These are phyloP conservation scores for Chymomyza amoena DNA, from an alignment of 2,888 invertebrate genomes.

Conservation along the genomic window DNA sequence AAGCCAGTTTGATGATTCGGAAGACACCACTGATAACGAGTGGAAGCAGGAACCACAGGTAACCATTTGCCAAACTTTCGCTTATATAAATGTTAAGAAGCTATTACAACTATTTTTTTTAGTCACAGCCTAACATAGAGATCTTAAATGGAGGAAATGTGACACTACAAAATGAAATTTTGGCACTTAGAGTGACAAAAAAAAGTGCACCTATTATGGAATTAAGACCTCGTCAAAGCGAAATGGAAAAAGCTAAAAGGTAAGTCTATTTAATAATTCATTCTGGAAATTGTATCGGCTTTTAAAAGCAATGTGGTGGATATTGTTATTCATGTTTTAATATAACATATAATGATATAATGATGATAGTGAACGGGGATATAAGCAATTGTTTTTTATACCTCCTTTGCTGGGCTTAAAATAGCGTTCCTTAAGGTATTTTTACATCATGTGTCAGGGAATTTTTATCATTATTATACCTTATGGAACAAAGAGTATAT, in stretches of 20 bases:
- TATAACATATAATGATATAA: too few species aligned
- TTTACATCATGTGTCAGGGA: too few species aligned
- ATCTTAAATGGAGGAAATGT: constrained; percentile 57
- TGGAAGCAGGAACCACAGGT: constrained; percentile 90
- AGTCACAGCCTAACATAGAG: constrained; percentile 76
- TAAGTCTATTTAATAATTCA: constrained; percentile 27
- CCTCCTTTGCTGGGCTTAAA: too few species aligned
- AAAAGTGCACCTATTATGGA: constrained; percentile 15
- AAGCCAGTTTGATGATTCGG: constrained; percentile 96
- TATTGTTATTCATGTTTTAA: too few species aligned
- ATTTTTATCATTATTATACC: too few species aligned
- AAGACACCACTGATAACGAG: constrained; percentile 95
- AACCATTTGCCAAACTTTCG: neutral
- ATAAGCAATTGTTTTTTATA: too few species aligned
- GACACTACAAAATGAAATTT: constrained; percentile 36
- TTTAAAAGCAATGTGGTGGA: constrained; percentile 27
- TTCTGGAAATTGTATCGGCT: constrained; percentile 7
- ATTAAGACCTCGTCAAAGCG: neutral
- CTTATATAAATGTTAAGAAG: neutral
- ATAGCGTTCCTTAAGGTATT: too few species aligned
- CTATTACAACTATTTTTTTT: constrained; percentile 45
- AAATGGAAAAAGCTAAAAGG: constrained; percentile 45
- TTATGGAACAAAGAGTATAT: too few species aligned
- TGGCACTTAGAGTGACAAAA: constrained; percentile 30
- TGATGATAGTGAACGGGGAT: too few species aligned